phyloP scores from a whole-genome alignment of 2,113 vertebrate species.

The Zosterops hypoxanthus region DNA sequence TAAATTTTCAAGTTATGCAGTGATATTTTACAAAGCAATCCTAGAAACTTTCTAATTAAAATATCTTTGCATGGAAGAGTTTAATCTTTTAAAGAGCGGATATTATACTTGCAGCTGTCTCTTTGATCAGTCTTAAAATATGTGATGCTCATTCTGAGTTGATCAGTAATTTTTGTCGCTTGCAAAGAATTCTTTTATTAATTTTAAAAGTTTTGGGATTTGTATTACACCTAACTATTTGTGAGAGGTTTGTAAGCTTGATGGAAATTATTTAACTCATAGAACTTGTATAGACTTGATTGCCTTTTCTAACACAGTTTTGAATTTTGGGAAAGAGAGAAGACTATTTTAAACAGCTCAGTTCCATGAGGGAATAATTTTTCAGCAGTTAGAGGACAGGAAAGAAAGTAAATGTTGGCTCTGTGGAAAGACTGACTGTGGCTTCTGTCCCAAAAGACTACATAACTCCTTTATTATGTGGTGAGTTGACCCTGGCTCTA shows the following conservation, averaged over 20 bases:
- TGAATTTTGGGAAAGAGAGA: neutral
- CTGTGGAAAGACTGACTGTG: neutral
- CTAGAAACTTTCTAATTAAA: constrained; percentile 59
- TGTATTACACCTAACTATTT: neutral
- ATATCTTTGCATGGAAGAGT: constrained; percentile 28
- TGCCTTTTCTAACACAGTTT: neutral
- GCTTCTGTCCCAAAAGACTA: neutral
- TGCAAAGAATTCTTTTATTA: neutral
- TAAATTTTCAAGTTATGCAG: constrained; percentile 50
- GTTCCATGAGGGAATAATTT: neutral
- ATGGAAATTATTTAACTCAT: neutral
- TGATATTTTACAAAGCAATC: constrained; percentile 59
- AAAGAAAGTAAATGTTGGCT: neutral
- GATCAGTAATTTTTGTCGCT: constrained; percentile 2
- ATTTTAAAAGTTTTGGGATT: neutral
- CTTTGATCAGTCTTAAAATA: constrained; percentile 37
- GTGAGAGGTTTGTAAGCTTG: neutral
- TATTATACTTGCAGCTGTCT: neutral
- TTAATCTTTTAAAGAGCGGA: constrained; percentile 1
- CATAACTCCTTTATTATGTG: neutral
- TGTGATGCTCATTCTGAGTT: neutral
- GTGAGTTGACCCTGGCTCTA: neutral
- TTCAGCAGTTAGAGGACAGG: neutral
- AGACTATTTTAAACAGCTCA: neutral
- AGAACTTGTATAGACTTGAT: neutral